Evolutionary conservation across 2,797 vertebrate species (phyloP), one percentile per base, ranked within the genome.

Genomic region (Micrastur ruficollis): DNA sequence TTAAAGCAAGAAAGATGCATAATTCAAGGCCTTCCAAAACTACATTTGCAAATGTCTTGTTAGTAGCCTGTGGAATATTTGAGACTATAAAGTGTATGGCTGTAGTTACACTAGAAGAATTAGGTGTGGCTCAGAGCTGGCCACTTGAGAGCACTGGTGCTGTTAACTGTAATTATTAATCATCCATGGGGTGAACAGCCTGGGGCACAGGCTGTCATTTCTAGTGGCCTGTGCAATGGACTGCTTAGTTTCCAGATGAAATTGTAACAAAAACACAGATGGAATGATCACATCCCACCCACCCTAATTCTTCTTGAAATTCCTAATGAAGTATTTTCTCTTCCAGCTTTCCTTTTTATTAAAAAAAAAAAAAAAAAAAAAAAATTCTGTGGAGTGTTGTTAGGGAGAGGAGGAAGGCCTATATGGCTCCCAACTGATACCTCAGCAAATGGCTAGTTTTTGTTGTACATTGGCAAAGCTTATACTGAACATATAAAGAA

Each of bases 251-350:
- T 91, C 85, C 80, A 93, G 84, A 71, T 81, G 86, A 92, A 96
- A 93, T 27, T 61, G 56, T 94, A 78, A 81, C 44, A 88, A 78
- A 95, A 97, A 50, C 73, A 93, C 81, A 92, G 96, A 91, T 92
- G 94, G 81, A 86, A 42, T 74, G 84, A 95, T 91, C 59, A 61
- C 31, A 29, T 87, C 53, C 72, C 68, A 80, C 79, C 32, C 68
- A 72, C 84, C 50, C 40, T 74, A 85, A 92, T 76, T 96, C 56
- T 82, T 93, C 52, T 74, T 81, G 21, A 67, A 74, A 81, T 81
- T 88, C 65, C 85, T 81, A 83, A 72, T 36, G 27, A 70, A 53
- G 22, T 75, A 38, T 90, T 89, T 78, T 85, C 15, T 73, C 20
- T 72, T 86, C 25, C 46, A 91, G 42, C 15, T 96, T 93, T 88